phyloP scores from a whole-genome alignment of 2,888 invertebrate genomes.

The Chorisops tibialis region DNA sequence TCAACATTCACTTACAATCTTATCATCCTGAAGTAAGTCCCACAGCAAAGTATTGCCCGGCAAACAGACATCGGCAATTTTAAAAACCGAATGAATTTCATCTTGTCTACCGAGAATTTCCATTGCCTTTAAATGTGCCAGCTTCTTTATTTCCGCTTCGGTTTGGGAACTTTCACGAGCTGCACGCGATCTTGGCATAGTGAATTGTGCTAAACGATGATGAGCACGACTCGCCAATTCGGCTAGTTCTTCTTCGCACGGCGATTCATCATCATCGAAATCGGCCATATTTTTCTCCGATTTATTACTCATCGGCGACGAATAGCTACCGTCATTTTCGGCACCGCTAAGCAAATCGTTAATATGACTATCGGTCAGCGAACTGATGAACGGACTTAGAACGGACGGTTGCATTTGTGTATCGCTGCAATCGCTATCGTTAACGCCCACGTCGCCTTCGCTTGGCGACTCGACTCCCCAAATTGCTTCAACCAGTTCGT shows the following conservation, averaged over 20 bases:
- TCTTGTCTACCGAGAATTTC: conserved; percentile 22
- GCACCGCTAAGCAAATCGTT: conserved; percentile 57
- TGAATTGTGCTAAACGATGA: conserved; percentile 41
- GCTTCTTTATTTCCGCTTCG: neutral
- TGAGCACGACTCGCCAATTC: conserved; percentile 67
- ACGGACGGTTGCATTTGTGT: conserved; percentile 48
- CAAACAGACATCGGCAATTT: conserved; percentile 70
- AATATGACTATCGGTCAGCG: conserved; percentile 52
- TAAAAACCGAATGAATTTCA: conserved; percentile 43
- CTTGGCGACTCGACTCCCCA: conserved; percentile 62
- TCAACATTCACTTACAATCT: conserved; percentile 62
- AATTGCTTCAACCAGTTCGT: conserved; percentile 58
- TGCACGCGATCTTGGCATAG: conserved; percentile 28
- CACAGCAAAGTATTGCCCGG: conserved; percentile 90
- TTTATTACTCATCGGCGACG: conserved; percentile 88
- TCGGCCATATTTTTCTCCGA: conserved; percentile 94
- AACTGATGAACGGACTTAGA: conserved; percentile 53
- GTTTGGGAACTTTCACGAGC: conserved; percentile 18
- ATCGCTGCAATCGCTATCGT: conserved; percentile 50
- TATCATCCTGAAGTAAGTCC: conserved; percentile 90
- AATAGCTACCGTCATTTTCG: conserved; percentile 82
- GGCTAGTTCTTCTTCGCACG: conserved; percentile 79
- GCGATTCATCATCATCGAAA: conserved; percentile 86
- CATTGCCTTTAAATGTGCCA: neutral
- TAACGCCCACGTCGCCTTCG: conserved; percentile 53